Percentiles rank a stretch among this genome's conserved stretches.
Conservation (phyloP, 2,113 vertebrate species). For the Grus americana region DNA sequence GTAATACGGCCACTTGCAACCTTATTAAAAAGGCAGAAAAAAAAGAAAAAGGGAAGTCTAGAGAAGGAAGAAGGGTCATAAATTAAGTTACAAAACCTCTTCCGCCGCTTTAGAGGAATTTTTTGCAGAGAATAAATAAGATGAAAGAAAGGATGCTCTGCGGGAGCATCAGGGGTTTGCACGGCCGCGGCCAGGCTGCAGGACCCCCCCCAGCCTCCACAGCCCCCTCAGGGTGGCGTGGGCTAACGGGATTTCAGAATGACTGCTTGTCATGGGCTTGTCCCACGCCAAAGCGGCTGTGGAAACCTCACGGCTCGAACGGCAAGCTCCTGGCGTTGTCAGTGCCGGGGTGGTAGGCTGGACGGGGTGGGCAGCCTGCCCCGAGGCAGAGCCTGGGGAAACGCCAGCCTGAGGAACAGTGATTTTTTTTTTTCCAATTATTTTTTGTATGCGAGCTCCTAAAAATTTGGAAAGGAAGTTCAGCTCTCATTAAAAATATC, state of each 20-base stretch:
- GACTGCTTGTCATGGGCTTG: neutral
- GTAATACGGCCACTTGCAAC: no score
- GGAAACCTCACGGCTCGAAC: neutral
- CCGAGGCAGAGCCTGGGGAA: neutral
- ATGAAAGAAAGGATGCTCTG: neutral
- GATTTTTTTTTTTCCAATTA: neutral
- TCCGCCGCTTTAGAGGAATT: neutral
- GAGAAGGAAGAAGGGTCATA: neutral
- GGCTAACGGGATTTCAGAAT: rapidly evolving
- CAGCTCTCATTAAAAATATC: neutral
- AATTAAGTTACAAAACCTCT: neutral
- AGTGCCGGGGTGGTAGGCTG: no score
- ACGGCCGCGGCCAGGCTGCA: rapidly evolving
- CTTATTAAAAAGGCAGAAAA: neutral
- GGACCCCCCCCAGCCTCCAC: rapidly evolving
- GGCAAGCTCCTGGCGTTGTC: neutral
- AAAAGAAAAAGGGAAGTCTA: neutral
- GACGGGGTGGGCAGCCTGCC: neutral
- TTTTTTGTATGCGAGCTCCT: neutral
- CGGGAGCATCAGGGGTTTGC: neutral
- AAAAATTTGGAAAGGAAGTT: neutral
- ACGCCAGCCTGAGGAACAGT: neutral
- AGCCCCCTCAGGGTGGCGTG: rapidly evolving
- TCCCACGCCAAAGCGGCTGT: neutral
- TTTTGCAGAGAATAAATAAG: neutral